A percentile compares a stretch with the other conserved stretches of the same genome.
phyloP scores from a whole-genome alignment of 2,797 vertebrate genomes.

The Synaphobranchus kaupii region DNA sequence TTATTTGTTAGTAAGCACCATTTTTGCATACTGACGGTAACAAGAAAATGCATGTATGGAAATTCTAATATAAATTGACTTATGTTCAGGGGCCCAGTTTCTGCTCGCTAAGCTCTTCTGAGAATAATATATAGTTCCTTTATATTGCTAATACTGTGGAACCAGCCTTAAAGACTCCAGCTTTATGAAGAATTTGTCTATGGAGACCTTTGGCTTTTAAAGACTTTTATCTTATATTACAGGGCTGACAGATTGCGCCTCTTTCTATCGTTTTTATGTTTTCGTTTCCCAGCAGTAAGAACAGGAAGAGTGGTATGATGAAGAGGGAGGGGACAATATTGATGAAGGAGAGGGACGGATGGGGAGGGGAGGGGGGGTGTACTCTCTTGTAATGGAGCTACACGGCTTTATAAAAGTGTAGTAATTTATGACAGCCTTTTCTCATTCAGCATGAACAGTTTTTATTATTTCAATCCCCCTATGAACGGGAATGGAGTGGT shows the following conservation, averaged over 20 bases:
- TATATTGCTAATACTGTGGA: slow-evolving; percentile 92
- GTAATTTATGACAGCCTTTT: slow-evolving; percentile 69
- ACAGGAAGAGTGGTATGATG: slow-evolving; percentile 37
- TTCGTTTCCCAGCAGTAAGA: slow-evolving; percentile 63
- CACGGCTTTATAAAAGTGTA: slow-evolving; percentile 58
- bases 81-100: slow-evolving; percentile 88
- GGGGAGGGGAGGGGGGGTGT: slow-evolving; percentile 62
- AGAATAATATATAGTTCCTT: slow-evolving; percentile 89
- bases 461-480: slow-evolving; percentile 77
- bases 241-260: slow-evolving; percentile 73
- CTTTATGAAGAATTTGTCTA: slow-evolving; percentile 53
- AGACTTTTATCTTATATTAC: slow-evolving; percentile 79
- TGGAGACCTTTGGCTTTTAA: slow-evolving; percentile 70
- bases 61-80: slow-evolving; percentile 99
- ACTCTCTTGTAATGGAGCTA: slow-evolving; percentile 69
- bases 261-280: slow-evolving; percentile 75
- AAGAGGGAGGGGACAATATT: slow-evolving; percentile 50
- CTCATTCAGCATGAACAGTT: slow-evolving; percentile 74
- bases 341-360: slow-evolving; percentile 73
- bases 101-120: slow-evolving; percentile 97
- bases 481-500: slow-evolving; percentile 62
- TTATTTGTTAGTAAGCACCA: slow-evolving; percentile 98
- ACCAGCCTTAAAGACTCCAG: slow-evolving; percentile 69
- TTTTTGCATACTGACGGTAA: slow-evolving; percentile 99
- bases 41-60: slow-evolving; percentile 99